A percentile compares a stretch with the other conserved stretches of the same genome.
Evolutionary conservation across 2,113 vertebrate genomes (phyloP).

Genomic region (Lepisosteus osseus): DNA sequence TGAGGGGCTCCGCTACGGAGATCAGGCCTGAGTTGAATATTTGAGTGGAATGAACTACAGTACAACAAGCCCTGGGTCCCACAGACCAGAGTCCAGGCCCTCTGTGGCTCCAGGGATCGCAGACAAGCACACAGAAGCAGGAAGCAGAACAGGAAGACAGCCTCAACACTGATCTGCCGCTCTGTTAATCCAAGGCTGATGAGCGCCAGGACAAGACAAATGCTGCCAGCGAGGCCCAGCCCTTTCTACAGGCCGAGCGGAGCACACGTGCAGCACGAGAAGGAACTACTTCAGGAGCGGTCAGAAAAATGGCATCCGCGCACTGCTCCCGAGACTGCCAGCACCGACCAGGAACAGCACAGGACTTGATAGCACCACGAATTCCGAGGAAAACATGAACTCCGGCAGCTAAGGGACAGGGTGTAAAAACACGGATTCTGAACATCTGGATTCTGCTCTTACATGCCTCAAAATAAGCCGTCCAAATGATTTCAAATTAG

Average conservation of each 20-base stretch:
- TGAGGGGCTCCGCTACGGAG: too few relatives aligned
- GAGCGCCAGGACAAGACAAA: constrained; percentile 12
- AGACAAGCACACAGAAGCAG: too few relatives aligned
- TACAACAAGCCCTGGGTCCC: too few relatives aligned
- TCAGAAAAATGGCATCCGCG: constrained; percentile 30
- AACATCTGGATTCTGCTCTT: too few relatives aligned
- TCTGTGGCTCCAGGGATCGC: too few relatives aligned
- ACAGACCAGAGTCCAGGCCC: too few relatives aligned
- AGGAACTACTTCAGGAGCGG: constrained; percentile 20
- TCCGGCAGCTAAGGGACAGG: constrained; percentile 25
- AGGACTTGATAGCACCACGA: constrained; percentile 30
- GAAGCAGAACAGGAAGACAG: too few relatives aligned
- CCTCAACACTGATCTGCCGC: constrained; percentile 11
- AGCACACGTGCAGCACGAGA: constrained; percentile 22
- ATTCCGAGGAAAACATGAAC: constrained; percentile 35
- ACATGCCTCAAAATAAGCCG: too few relatives aligned
- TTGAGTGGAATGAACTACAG: too few relatives aligned
- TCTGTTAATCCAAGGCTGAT: constrained; percentile 18
- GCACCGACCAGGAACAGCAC: constrained; percentile 30
- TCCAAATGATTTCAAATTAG: too few relatives aligned
- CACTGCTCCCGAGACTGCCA: constrained; percentile 15
- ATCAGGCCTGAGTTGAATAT: too few relatives aligned
- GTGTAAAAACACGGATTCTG: too few relatives aligned
- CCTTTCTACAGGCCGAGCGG: constrained; percentile 31
- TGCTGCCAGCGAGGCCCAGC: not conserved